phyloP scores from a whole-genome alignment of 2,113 vertebrate species.

The Tachuris rubrigastra region DNA sequence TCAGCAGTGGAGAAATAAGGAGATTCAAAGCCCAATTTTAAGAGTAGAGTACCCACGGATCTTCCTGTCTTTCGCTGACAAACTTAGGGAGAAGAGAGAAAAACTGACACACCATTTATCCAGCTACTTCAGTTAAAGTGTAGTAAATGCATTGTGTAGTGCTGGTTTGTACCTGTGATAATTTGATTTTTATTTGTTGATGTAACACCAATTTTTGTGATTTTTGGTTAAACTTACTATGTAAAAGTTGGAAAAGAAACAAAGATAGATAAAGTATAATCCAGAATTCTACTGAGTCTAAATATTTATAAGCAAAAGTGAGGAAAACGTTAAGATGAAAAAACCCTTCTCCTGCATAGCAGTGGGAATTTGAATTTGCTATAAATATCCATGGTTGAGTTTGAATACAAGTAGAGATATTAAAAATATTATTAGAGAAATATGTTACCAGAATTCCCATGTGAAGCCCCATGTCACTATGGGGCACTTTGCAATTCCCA shows the following conservation, averaged over 20 bases:
- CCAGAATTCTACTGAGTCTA: neutral
- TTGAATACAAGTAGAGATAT: neutral
- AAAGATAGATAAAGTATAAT: neutral
- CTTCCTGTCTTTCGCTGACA: neutral
- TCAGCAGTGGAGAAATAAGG: neutral
- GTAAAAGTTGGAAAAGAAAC: neutral
- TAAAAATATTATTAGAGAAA: neutral
- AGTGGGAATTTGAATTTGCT: neutral
- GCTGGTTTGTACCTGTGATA: neutral
- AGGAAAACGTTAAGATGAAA: neutral
- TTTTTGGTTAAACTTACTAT: neutral
- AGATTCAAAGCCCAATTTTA: neutral
- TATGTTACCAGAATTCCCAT: neutral
- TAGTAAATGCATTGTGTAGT: neutral
- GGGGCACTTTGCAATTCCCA: neutral
- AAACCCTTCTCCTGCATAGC: neutral
- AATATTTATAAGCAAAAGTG: neutral
- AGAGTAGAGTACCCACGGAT: neutral
- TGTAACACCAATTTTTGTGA: neutral
- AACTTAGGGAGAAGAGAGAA: neutral
- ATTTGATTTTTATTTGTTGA: neutral
- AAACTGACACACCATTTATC: neutral
- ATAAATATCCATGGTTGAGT: neutral
- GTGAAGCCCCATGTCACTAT: neutral
- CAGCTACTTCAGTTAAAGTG: neutral